Conservation (phyloP, 2,113 vertebrate genomes). For the Sturnus vulgaris region DNA sequence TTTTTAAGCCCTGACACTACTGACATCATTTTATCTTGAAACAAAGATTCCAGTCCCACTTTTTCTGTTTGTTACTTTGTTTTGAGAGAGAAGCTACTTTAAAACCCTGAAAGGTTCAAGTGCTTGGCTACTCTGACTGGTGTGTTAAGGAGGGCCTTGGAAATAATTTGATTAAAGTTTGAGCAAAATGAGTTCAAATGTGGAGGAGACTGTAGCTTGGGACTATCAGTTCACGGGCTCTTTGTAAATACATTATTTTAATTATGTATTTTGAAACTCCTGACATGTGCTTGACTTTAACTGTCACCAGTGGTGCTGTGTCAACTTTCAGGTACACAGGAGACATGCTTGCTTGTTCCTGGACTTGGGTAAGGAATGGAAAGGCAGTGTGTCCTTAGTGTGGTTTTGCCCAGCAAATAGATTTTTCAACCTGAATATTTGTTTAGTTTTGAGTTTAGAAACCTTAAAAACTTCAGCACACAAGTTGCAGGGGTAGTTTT, state of each 20-base stretch:
- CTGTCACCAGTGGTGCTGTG: not conserved
- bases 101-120: not conserved
- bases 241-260: not conserved
- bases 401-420: not conserved
- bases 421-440: not conserved
- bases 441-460: not conserved
- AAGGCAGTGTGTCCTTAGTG: not conserved
- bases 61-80: not conserved
- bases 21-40: not conserved
- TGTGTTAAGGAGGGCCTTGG: not conserved
- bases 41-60: not conserved
- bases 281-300: not conserved
- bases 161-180: not conserved
- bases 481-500: too few species aligned
- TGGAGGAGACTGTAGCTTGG: not conserved
- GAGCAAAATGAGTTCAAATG: not conserved
- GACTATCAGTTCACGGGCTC: not conserved
- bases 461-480: not conserved
- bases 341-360: not conserved
- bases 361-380: not conserved
- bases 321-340: not conserved
- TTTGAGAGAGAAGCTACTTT: not conserved
- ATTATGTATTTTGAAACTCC: not conserved
- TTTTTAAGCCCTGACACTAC: not conserved
- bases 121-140: not conserved